phyloP scores from a whole-genome alignment of 2,797 vertebrate species.

The Enteromius thamalakanensis region DNA sequence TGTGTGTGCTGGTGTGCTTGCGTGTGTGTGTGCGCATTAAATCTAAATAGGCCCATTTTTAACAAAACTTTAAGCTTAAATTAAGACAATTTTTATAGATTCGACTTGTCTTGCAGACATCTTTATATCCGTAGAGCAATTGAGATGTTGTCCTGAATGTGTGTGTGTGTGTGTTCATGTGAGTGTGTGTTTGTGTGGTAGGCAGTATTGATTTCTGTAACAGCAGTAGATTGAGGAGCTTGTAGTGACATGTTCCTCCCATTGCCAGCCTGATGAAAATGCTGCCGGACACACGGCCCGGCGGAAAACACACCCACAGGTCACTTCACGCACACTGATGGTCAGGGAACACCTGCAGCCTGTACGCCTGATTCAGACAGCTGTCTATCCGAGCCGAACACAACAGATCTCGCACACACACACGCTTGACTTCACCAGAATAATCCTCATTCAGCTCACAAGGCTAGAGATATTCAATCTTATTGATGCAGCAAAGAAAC shows the following conservation, averaged over 20 bases:
- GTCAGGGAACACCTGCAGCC: slow-evolving; percentile 5
- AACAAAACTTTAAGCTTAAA: not conserved
- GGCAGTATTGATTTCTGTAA: slow-evolving; percentile 75
- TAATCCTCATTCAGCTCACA: not conserved
- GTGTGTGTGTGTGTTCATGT: slow-evolving; percentile 47
- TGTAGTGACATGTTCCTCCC: slow-evolving; percentile 71
- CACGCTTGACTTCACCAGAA: not conserved
- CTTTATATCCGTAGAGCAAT: slow-evolving; percentile 69
- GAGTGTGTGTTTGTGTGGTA: slow-evolving; percentile 16
- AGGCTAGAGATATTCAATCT: not conserved
- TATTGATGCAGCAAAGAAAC: not conserved
- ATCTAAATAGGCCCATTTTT: not conserved
- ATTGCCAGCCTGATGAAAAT: slow-evolving; percentile 64
- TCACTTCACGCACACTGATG: slow-evolving; percentile 6
- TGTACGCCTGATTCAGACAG: not conserved
- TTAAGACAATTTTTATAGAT: not conserved
- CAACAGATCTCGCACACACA: not conserved
- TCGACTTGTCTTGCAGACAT: slow-evolving; percentile 45
- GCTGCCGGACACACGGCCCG: slow-evolving; percentile 33
- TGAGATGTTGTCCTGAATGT: slow-evolving; percentile 66
- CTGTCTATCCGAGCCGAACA: slow-evolving; percentile 2
- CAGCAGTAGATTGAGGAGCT: slow-evolving; percentile 78
- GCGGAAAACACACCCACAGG: slow-evolving; percentile 24
- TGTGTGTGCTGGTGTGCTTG: no score
- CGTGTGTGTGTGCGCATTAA: not conserved